Evolutionary conservation across 2,888 invertebrate species (phyloP), one percentile per base, ranked within the genome.

Genomic region (Nomada ferruginata): DNA sequence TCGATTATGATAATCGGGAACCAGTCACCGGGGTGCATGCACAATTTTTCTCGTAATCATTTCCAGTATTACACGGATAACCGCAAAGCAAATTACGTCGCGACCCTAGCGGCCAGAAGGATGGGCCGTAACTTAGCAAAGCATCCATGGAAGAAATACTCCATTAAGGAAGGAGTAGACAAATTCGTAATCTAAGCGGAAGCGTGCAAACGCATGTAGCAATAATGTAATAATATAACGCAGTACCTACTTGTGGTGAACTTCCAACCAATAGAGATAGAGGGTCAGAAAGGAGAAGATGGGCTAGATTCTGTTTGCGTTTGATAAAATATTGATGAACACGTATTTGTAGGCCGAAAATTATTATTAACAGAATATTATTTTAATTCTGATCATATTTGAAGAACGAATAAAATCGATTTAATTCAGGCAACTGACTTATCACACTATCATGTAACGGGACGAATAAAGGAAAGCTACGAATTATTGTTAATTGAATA

Each of bases 191-290:
- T 76, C 68, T 73, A 63, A 73, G 23, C 66, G 60, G 79, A 82
- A 72, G 82, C 82, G 82, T 75, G 74, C 65, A 82, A 75, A 71
- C 70, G 66, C 59, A 63, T 61, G 71, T 69, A 64, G 61, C 70
- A 79, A 77, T 82, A 79, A 75, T 69, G 76, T 76, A 83, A 83
- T 76, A 65, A 82, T 72, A 57, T 61, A 66, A 83, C 53, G 36
- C 7, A 36, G 63, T 76, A 68, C n/a, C n/a, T n/a, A n/a, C 61
- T 65, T 44, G 52, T 23, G 50, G n/a, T 52, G 53, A 74, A 63
- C 71, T 73, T 29, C 36, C 23, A 42, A 59, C 47, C 64, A 64
- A 42, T 59, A 26, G 26, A 20, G 53, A 60, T 66, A 26, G n/a
- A 26, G n/a, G 36, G 42, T 60, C 66, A 53, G 63, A 64, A 53